These are phyloP conservation scores for Myopa tessellatipennis DNA, from an alignment of 2,888 invertebrate species.

Conservation along the genomic window DNA sequence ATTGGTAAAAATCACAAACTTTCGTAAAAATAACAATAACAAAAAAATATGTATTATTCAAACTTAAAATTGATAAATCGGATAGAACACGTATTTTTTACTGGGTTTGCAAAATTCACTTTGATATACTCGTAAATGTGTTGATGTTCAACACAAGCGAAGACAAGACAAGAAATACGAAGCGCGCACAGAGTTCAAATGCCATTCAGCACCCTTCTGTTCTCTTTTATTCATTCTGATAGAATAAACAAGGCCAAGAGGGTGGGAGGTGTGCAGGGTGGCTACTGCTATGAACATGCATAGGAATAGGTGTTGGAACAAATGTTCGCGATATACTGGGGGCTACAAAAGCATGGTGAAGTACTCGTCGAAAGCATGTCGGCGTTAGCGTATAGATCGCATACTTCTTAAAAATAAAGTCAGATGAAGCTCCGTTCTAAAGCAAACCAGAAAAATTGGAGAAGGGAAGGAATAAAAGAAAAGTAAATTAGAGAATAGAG, in stretches of 20 bases:
- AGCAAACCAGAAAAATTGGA: background rate
- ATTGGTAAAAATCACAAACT: no score
- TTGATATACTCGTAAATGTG: no score
- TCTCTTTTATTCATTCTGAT: no score
- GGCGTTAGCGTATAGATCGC: background rate
- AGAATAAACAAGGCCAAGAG: no score
- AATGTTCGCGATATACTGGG: background rate
- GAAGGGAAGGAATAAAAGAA: background rate
- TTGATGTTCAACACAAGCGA: no score
- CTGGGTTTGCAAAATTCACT: no score
- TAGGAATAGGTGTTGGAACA: background rate
- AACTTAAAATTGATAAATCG: no score
- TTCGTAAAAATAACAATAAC: no score
- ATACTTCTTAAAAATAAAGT: background rate
- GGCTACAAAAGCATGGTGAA: slow-evolving; percentile 15
- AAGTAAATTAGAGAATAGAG: background rate
- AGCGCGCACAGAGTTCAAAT: slow-evolving; percentile 27
- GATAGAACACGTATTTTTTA: no score
- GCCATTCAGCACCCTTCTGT: slow-evolving; percentile 2
- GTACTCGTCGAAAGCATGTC: slow-evolving; percentile 29
- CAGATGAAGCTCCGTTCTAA: background rate
- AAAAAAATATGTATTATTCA: no score
- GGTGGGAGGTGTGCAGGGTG: background rate
- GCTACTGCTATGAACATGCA: background rate
- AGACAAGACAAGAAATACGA: no score